These are phyloP conservation scores for Campaea margaritaria DNA, from an alignment of 2,888 invertebrate species.

Conservation along the genomic window DNA sequence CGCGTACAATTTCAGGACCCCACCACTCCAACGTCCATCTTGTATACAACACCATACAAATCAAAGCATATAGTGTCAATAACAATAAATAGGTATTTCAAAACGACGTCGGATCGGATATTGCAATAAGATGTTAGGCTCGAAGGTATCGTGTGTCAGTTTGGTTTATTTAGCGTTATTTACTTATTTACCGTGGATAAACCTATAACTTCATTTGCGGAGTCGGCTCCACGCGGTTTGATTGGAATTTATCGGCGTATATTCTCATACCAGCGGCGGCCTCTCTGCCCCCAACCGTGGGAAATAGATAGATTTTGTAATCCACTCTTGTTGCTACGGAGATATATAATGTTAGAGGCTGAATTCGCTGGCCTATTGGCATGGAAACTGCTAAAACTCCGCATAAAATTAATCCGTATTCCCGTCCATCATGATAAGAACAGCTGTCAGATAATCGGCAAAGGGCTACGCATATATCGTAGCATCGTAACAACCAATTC, in stretches of 20 bases:
- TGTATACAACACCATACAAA: no score
- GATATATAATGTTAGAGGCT: neutral
- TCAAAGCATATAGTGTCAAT: no score
- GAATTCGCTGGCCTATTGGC: neutral
- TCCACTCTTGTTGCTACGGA: slow-evolving; percentile 27
- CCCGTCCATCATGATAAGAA: neutral
- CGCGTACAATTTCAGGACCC: no score
- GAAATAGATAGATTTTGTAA: slow-evolving; percentile 48
- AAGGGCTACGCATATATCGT: no score
- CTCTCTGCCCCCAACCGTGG: slow-evolving; percentile 33
- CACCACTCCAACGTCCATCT: no score
- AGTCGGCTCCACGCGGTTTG: slow-evolving; percentile 53
- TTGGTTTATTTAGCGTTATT: slow-evolving; percentile 38
- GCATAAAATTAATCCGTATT: no score
- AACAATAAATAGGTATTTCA: no score
- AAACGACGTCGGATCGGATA: slow-evolving; percentile 6
- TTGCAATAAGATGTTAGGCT: slow-evolving; percentile 32
- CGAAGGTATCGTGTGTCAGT: slow-evolving; percentile 35
- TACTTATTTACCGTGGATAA: slow-evolving; percentile 50
- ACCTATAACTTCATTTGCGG: slow-evolving; percentile 61
- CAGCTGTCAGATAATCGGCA: no score
- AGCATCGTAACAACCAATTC: no score
- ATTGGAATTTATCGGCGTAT: slow-evolving; percentile 69
- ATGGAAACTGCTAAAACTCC: neutral
- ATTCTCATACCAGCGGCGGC: slow-evolving; percentile 57